Evolutionary conservation across 2,888 invertebrate genomes (phyloP).

Genomic region (Philereme vetulata): DNA sequence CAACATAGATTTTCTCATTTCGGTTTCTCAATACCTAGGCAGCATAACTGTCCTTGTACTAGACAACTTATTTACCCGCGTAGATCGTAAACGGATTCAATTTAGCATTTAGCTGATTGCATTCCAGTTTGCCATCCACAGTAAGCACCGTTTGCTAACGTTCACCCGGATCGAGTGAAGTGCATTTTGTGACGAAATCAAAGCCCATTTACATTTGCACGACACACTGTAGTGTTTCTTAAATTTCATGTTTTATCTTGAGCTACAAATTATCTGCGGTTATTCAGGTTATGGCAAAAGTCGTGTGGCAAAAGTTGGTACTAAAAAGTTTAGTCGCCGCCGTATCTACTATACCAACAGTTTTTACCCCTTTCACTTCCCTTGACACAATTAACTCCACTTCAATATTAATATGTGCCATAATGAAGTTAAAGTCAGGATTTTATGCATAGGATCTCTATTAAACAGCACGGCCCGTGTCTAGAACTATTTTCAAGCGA

Average conservation of each 20-base stretch:
- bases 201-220: slow-evolving; percentile 47
- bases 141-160: slow-evolving; percentile 36
- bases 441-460: too few species aligned
- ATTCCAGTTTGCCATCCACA: slow-evolving; percentile 27
- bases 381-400: too few species aligned
- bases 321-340: too few species aligned
- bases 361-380: too few species aligned
- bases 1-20: slow-evolving; percentile 17
- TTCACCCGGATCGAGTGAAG: slow-evolving; percentile 41
- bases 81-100: slow-evolving; percentile 30
- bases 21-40: slow-evolving; percentile 11
- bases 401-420: too few species aligned
- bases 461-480: too few species aligned
- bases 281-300: not conserved
- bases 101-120: slow-evolving; percentile 33
- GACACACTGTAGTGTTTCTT: slow-evolving; percentile 31
- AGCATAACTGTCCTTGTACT: slow-evolving; percentile 20
- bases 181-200: slow-evolving; percentile 42
- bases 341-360: too few species aligned
- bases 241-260: slow-evolving; percentile 23
- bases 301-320: too few species aligned
- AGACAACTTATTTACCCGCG: slow-evolving; percentile 8
- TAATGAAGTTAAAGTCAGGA: too few species aligned
- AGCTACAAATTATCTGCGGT: slow-evolving; percentile 8
- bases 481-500: too few species aligned